Evolutionary conservation across 2,888 invertebrate genomes (phyloP).

Genomic region (Palloptera scutellata): DNA sequence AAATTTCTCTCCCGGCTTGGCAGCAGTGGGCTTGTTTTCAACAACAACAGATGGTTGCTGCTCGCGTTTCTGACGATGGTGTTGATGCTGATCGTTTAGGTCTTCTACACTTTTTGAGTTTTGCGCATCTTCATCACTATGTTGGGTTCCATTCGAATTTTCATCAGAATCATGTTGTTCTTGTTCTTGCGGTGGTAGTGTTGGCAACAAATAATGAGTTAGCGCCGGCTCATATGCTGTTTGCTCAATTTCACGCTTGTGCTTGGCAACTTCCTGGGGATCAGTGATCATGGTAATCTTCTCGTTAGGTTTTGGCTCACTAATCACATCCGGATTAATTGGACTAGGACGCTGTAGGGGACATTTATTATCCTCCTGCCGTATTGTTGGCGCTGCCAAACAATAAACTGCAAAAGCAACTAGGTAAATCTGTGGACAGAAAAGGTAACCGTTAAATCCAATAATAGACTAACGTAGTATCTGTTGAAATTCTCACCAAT

Average conservation of each 20-base stretch:
- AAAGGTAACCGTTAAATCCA: conserved; percentile 26
- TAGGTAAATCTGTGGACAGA: conserved; percentile 47
- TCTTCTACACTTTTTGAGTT: conserved; percentile 1
- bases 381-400: conserved; percentile 47
- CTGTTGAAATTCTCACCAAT: conserved; percentile 29
- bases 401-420: conserved; percentile 46
- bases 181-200: conserved; percentile 21
- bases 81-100: conserved; percentile 5
- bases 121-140: no score
- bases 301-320: conserved; percentile 53
- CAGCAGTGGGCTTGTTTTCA: conserved; percentile 1
- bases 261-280: conserved; percentile 39
- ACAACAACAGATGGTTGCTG: conserved; percentile 11
- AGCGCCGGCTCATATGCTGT: conserved; percentile 16
- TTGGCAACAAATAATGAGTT: conserved; percentile 26
- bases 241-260: conserved; percentile 37
- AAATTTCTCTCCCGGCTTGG: neutral
- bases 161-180: conserved; percentile 3
- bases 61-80: conserved; percentile 44
- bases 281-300: conserved; percentile 44
- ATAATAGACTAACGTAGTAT: conserved; percentile 33
- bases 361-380: conserved; percentile 11
- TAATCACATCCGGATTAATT: conserved; percentile 52
- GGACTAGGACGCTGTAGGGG: conserved; percentile 49
- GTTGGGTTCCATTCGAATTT: no score